Conservation (phyloP, 2,797 vertebrate genomes). For the Octomys mimax region DNA sequence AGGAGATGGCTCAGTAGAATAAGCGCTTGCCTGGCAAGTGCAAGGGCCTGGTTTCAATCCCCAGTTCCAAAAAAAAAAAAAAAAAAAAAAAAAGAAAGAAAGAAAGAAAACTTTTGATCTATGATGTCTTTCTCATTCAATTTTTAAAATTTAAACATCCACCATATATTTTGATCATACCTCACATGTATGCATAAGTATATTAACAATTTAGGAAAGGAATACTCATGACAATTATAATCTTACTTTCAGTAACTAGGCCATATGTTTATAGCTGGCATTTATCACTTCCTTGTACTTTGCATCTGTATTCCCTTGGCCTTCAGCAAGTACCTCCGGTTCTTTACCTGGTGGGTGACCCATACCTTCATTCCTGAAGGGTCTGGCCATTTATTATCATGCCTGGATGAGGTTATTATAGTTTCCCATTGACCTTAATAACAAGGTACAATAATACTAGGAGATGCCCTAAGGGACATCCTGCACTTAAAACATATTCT, state of each 20-base stretch:
- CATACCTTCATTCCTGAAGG: no score
- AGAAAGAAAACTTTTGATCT: not conserved
- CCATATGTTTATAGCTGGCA: not conserved
- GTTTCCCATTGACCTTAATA: not conserved
- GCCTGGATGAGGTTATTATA: no score
- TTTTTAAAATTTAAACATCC: not conserved
- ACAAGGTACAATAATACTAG: not conserved
- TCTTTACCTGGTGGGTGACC: no score
- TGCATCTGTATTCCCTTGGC: no score
- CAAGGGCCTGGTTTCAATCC: no score
- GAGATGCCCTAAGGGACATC: not conserved
- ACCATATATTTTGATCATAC: not conserved
- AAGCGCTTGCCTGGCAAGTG: no score
- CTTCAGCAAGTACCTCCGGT: no score
- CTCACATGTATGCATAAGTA: not conserved
- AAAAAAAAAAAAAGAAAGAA: no score
- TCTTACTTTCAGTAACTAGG: not conserved
- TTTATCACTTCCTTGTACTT: not conserved
- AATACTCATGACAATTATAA: not conserved
- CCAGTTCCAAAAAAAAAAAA: no score
- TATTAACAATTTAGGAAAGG: not conserved
- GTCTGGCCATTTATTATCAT: no score
- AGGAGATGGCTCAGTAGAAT: no score
- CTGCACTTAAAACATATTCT: not conserved
- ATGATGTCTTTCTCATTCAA: not conserved